These are phyloP conservation scores for Amphiprion ocellaris DNA, from an alignment of 2,113 vertebrate species.

Conservation along the genomic window DNA sequence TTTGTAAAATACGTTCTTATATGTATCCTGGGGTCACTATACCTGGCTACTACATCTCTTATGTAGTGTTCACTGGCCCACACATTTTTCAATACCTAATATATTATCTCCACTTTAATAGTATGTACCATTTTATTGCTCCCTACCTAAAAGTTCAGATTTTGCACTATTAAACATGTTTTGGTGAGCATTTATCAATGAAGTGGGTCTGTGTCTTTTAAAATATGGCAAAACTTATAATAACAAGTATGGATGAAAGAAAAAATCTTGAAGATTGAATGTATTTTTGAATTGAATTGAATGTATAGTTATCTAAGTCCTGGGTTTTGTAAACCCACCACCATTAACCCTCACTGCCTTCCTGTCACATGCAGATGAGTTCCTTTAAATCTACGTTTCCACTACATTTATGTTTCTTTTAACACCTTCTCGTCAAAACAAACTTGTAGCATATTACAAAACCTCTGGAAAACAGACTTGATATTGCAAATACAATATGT, in stretches of 20 bases:
- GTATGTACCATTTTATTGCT: not conserved
- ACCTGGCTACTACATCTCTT: not conserved
- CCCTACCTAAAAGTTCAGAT: not conserved
- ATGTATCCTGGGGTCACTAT: not conserved
- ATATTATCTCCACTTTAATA: not conserved
- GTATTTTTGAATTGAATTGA: not conserved
- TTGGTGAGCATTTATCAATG: not conserved
- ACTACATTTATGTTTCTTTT: too few relatives aligned
- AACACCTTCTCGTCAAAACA: too few relatives aligned
- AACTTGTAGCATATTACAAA: too few relatives aligned
- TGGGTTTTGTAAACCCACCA: too few relatives aligned
- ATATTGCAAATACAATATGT: too few relatives aligned
- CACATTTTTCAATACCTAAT: not conserved
- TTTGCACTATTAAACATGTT: not conserved
- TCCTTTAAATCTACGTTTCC: too few relatives aligned
- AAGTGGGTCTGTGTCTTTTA: not conserved
- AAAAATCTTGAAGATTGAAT: not conserved
- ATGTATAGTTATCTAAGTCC: too few relatives aligned
- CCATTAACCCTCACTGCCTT: too few relatives aligned
- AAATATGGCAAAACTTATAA: slow-evolving; percentile 1
- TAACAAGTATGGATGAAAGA: not conserved
- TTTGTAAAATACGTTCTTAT: not conserved
- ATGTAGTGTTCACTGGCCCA: not conserved
- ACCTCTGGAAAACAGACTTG: too few relatives aligned
- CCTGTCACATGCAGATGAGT: too few relatives aligned